Base-by-base conservation (phyloP, 2,888 invertebrate species). In the Stictocephala bisonia region DNA sequence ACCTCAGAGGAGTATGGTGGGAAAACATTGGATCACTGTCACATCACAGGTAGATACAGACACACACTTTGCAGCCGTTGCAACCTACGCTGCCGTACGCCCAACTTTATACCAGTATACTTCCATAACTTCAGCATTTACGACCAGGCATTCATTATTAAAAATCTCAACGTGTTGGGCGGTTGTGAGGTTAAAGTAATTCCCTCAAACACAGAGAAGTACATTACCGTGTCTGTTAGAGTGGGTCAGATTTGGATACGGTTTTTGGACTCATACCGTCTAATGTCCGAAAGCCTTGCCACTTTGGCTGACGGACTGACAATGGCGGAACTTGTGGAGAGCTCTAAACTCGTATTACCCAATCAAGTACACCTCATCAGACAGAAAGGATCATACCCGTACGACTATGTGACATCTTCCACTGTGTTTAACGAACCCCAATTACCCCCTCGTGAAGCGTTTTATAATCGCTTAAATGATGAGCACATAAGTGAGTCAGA, bases 401-500 rank as follows among this genome's bases (percentile, higher is more conserved):
- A 81, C 71, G 77, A 79, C 3, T 80, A 79, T 26, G 69, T 80
- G 22, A 51, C 68, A n/a, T 27, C 13, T 26, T 68, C 31, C 44
- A 20, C 15, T 0, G 66, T 67, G 41, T 58, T 77, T 11, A 29
- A 60, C 0, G 75, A 77, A 4, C 74, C 69, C 0, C 2, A 0
- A n/a, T 29, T 82, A 73, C 82, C 81, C 27, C 6, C 53, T 6
- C 77, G 73, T 69, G 68, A 75, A 29, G 7, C 51, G 7, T 81
- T 82, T 78, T 80, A 77, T 74, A 80, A 76, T 72, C 44, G 20
- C 6, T 20, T 80, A 11, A 78, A 50, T n/a, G 72, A 82, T 56
- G 50, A 75, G 20, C 18, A 74, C 20, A 78, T 80, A 27, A 74
- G 72, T 22, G 74, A 79, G 4, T 74, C 71, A 20, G 81, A 82